Percentiles rank a stretch among this genome's conserved stretches.
phyloP scores from a whole-genome alignment of 2,888 invertebrate species.

The Drosophila affinis region DNA sequence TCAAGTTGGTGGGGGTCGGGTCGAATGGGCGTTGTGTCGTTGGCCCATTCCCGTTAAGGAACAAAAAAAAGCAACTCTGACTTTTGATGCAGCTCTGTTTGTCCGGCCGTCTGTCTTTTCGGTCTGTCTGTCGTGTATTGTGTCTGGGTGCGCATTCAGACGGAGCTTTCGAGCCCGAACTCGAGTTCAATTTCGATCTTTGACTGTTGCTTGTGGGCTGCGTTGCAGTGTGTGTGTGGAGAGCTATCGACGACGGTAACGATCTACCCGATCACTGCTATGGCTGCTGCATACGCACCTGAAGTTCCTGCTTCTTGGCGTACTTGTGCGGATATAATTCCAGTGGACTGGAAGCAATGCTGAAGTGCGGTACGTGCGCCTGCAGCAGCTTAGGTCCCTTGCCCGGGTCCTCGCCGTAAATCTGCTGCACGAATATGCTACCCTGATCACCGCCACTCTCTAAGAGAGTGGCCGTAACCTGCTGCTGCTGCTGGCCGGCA shows the following conservation, averaged over 20 bases:
- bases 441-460: conserved; percentile 72
- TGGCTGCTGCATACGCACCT: conserved; percentile 74
- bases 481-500: conserved; percentile 61
- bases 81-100: not conserved
- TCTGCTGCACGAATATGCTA: conserved; percentile 81
- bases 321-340: conserved; percentile 82
- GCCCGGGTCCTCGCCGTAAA: conserved; percentile 79
- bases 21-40: not conserved
- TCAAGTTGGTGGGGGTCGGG: not conserved
- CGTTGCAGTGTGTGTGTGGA: not conserved
- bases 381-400: conserved; percentile 77
- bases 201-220: not conserved
- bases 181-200: not conserved
- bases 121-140: not conserved
- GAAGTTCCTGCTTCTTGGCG: conserved; percentile 83
- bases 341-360: conserved; percentile 81
- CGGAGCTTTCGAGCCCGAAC: not conserved
- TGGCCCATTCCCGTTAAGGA: not conserved
- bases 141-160: not conserved
- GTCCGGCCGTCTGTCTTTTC: not conserved
- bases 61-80: not conserved
- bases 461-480: conserved; percentile 44
- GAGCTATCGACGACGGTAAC: not conserved
- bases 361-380: conserved; percentile 81
- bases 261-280: not conserved